Conservation (phyloP, 92 coral and sea anemone species). For the Palythoa caribaeorum region DNA sequence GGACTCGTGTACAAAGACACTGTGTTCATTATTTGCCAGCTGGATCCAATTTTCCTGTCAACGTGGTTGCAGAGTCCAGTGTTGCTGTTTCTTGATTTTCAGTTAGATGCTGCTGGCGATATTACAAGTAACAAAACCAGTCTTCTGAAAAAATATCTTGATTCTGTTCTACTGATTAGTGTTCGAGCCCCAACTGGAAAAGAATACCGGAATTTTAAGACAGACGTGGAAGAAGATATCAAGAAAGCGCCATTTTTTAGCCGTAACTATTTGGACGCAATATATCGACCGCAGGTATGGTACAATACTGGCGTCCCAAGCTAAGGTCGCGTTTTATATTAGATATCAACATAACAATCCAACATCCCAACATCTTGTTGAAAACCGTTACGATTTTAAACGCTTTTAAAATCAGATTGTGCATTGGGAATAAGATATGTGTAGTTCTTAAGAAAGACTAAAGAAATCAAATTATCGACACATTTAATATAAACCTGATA, state of each 20-base stretch:
- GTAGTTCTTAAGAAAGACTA: no score
- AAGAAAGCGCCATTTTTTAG: constrained; percentile 9
- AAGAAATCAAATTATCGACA: no score
- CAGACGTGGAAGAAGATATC: neutral
- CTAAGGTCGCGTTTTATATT: no score
- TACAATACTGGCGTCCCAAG: neutral
- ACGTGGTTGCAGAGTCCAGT: neutral
- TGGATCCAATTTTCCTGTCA: neutral
- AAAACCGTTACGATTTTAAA: no score
- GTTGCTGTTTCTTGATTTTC: neutral
- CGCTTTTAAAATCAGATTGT: no score
- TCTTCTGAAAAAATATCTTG: neutral
- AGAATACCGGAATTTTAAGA: neutral
- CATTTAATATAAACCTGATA: no score
- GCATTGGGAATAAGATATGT: no score
- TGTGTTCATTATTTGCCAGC: constrained; percentile 31
- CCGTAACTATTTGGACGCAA: neutral
- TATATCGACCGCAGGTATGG: constrained; percentile 16
- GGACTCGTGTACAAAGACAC: constrained; percentile 7
- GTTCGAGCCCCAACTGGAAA: constrained; percentile 21
- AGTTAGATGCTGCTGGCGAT: neutral
- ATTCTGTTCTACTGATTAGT: constrained; percentile 20
- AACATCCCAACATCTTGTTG: no score
- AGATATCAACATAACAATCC: no score
- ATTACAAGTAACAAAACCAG: neutral